Evolutionary conservation across 2,113 vertebrate species (phyloP).

Genomic region (Syrmaticus mikado): DNA sequence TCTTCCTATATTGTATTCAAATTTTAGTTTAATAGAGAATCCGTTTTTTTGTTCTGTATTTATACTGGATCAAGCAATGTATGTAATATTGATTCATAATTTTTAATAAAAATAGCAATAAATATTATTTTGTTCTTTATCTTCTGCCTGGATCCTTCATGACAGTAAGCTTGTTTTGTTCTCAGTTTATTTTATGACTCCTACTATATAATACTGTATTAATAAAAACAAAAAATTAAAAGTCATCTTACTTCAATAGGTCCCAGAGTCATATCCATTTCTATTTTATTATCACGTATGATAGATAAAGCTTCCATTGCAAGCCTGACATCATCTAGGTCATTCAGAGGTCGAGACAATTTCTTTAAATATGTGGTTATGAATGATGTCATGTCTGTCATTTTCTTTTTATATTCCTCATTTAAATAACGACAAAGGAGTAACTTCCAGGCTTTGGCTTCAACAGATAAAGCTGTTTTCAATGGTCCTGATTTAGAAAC

Average conservation of each 20-base stretch:
- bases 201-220: not conserved
- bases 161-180: not conserved
- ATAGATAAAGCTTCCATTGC: conserved; percentile 81
- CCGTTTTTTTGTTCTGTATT: not conserved
- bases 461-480: conserved; percentile 78
- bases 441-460: conserved; percentile 86
- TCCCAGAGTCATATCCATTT: conserved; percentile 84
- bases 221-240: not conserved
- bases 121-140: not conserved
- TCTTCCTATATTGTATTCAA: not conserved
- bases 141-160: not conserved
- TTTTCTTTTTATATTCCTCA: conserved; percentile 85
- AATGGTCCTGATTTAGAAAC: conserved; percentile 75
- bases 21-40: not conserved
- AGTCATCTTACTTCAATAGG: conserved; percentile 83
- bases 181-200: not conserved
- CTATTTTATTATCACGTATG: conserved; percentile 81
- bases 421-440: conserved; percentile 83
- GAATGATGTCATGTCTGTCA: conserved; percentile 76
- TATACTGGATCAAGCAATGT: not conserved
- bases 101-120: not conserved
- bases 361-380: conserved; percentile 74
- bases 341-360: conserved; percentile 80
- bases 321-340: conserved; percentile 85
- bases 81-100: not conserved